Evolutionary conservation across 2,113 vertebrate species (phyloP).

Genomic region (Setophaga coronata): DNA sequence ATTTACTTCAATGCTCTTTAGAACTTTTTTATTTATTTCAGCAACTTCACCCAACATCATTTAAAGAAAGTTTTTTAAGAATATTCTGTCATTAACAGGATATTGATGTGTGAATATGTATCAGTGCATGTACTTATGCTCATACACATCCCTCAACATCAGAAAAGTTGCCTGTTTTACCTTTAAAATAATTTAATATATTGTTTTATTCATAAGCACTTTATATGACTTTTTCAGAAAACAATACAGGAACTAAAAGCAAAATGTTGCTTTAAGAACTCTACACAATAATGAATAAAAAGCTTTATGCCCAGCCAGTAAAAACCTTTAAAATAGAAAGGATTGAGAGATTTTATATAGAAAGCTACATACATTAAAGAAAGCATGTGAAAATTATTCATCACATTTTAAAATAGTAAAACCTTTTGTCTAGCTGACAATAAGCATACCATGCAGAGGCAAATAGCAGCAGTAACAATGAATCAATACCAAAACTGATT

Average conservation of each 20-base stretch:
- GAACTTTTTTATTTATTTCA: constrained; percentile 17
- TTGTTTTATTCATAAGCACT: constrained; percentile 46
- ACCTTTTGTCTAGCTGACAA: constrained; percentile 80
- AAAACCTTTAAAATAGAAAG: constrained; percentile 7
- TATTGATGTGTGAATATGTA: background rate
- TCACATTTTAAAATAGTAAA: background rate
- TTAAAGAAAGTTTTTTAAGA: background rate
- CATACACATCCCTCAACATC: background rate
- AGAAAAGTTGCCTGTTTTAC: constrained; percentile 15
- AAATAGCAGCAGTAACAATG: constrained; percentile 47
- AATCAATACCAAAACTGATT: constrained; percentile 46
- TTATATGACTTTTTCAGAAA: background rate
- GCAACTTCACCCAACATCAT: background rate
- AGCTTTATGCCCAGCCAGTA: background rate
- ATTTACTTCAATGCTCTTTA: constrained; percentile 26
- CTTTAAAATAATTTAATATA: constrained; percentile 27
- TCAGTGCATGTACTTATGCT: background rate
- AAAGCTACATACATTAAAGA: background rate
- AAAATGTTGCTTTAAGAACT: constrained; percentile 34
- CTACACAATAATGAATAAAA: background rate
- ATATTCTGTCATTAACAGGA: background rate
- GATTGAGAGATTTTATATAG: background rate
- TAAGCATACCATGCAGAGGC: constrained; percentile 59
- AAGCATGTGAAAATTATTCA: constrained; percentile 11
- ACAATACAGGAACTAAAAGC: background rate